Evolutionary conservation across 2,888 invertebrate genomes (phyloP).

Genomic region (Eristalinus aeneus): DNA sequence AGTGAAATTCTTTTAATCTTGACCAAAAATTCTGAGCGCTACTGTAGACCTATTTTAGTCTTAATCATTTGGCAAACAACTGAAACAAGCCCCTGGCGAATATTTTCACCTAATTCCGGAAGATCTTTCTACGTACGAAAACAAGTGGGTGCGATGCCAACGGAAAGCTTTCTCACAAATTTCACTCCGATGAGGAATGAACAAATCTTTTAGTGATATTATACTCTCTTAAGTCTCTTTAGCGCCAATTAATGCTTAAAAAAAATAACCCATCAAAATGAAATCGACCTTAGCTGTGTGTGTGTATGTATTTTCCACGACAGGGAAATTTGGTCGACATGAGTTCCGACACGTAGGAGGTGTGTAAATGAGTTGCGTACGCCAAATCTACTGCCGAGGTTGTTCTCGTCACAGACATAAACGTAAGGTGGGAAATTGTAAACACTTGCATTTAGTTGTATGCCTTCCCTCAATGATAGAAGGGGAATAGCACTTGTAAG

Average conservation of each 20-base stretch:
- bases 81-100: not conserved
- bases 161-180: not conserved
- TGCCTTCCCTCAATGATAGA: not conserved
- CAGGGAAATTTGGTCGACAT: constrained; percentile 26
- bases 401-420: constrained; percentile 7
- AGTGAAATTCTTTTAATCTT: not conserved
- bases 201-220: not conserved
- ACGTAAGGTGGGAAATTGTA: constrained; percentile 11
- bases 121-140: not conserved
- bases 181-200: not conserved
- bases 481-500: not conserved
- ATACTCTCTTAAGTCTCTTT: not conserved
- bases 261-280: constrained; percentile 6
- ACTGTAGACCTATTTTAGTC: not conserved
- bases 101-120: not conserved
- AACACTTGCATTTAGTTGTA: constrained; percentile 6
- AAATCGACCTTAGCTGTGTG: constrained; percentile 49
- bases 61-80: not conserved
- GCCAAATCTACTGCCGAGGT: constrained; percentile 6
- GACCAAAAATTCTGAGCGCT: not conserved
- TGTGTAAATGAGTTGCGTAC: constrained; percentile 25
- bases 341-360: constrained; percentile 65
- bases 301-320: constrained; percentile 30
- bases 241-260: not conserved
- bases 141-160: not conserved